These are phyloP conservation scores for Nesospiza acunhae DNA, from an alignment of 2,113 vertebrate genomes.

Conservation along the genomic window DNA sequence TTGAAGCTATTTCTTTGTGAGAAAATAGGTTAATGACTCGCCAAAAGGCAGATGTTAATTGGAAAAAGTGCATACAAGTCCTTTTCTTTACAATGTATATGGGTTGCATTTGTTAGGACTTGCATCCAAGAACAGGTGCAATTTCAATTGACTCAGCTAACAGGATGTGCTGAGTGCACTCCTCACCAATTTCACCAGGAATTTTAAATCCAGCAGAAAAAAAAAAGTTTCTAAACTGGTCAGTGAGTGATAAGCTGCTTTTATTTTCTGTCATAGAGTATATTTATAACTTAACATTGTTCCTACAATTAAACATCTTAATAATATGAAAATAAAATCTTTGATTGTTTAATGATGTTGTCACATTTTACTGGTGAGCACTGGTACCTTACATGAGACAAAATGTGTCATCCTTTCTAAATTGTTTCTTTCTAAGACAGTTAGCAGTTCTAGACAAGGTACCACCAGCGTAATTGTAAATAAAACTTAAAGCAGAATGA, in stretches of 20 bases:
- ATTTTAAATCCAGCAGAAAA: background rate
- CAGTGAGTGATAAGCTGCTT: background rate
- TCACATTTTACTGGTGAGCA: background rate
- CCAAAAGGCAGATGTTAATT: slow-evolving; percentile 67
- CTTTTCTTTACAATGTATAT: slow-evolving; percentile 23
- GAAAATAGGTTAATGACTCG: slow-evolving; percentile 69
- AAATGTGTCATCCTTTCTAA: background rate
- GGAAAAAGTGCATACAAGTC: slow-evolving; percentile 36
- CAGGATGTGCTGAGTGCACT: slow-evolving; percentile 9
- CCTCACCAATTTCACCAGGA: background rate
- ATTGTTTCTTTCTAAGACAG: background rate
- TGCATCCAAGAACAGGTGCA: slow-evolving; percentile 46
- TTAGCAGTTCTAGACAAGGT: background rate
- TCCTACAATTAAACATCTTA: background rate
- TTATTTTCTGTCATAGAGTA: background rate
- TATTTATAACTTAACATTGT: background rate
- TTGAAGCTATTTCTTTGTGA: slow-evolving; percentile 49
- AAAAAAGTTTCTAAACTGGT: background rate
- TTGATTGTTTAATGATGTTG: background rate
- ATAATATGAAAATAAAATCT: background rate
- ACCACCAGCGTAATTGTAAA: background rate
- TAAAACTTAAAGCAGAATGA: background rate
- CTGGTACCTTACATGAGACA: background rate
- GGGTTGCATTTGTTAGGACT: slow-evolving; percentile 47
- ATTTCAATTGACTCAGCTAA: slow-evolving; percentile 49